Percentiles rank a stretch among this genome's conserved stretches.
Conservation (phyloP, 64 coral and sea anemone genomes). For the Actinia equina region DNA sequence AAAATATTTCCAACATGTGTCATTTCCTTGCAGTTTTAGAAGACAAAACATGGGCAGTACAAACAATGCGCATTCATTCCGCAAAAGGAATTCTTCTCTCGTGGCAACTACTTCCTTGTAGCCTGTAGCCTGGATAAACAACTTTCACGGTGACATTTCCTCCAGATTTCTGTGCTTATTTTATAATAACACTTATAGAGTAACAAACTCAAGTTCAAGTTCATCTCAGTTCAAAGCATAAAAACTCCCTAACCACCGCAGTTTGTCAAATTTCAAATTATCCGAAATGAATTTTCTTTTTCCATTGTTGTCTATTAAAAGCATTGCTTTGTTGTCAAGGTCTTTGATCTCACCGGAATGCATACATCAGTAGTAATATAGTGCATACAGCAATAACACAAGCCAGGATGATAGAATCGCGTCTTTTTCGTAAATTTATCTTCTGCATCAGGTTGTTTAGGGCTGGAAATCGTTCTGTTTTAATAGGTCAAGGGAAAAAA, state of each 20-base stretch:
- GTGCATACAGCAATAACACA: conserved; percentile 67
- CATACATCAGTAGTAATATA: conserved; percentile 66
- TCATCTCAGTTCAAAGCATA: too few species aligned
- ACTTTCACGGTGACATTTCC: neutral
- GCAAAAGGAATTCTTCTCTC: too few species aligned
- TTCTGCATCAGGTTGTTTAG: conserved; percentile 97
- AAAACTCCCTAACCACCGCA: too few species aligned
- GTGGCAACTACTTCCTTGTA: neutral
- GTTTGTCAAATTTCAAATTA: too few species aligned
- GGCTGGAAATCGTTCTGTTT: conserved; percentile 83
- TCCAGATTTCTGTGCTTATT: neutral
- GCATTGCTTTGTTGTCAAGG: neutral
- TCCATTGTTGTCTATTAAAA: neutral
- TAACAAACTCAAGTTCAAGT: too few species aligned
- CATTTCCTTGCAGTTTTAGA: conserved; percentile 1
- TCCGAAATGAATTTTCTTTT: neutral
- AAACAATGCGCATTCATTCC: neutral
- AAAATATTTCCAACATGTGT: conserved; percentile 15
- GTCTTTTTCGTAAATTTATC: conserved; percentile 75
- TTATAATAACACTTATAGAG: too few species aligned
- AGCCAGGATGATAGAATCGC: conserved; percentile 68
- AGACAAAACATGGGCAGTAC: neutral
- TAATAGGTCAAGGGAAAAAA: neutral
- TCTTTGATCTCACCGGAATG: conserved; percentile 30
- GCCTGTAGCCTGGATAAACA: neutral